Percentiles rank a stretch among this genome's conserved stretches.
Conservation (phyloP, 2,797 vertebrate genomes). For the Danio aesculapii region DNA sequence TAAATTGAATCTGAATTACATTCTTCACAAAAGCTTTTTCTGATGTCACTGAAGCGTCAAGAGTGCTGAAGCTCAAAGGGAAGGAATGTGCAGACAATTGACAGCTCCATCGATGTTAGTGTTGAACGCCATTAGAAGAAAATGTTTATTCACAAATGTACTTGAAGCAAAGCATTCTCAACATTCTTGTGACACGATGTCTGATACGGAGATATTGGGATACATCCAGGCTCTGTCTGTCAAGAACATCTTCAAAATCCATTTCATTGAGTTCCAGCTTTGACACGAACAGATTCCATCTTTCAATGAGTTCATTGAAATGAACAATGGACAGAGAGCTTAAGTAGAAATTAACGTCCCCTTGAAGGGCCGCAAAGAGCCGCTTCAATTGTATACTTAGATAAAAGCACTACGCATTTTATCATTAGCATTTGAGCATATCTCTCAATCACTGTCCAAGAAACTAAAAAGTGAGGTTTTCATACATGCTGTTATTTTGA, state of each 20-base stretch:
- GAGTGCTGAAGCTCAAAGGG: background rate
- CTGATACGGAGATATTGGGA: background rate
- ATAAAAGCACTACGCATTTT: slow-evolving; percentile 9
- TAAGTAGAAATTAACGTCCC: slow-evolving; percentile 2
- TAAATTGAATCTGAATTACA: background rate
- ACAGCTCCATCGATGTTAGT: background rate
- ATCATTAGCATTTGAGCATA: slow-evolving; percentile 8
- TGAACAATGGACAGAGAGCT: slow-evolving; percentile 6
- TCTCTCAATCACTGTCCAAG: background rate
- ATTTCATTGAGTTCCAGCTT: slow-evolving; percentile 7
- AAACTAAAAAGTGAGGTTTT: background rate
- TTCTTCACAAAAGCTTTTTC: background rate
- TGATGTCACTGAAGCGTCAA: background rate
- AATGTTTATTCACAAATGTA: background rate
- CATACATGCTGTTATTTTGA: background rate
- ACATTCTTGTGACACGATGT: background rate
- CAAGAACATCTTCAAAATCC: background rate
- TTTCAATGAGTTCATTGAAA: slow-evolving; percentile 23
- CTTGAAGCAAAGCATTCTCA: background rate
- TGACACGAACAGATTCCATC: slow-evolving; percentile 1
- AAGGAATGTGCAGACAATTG: slow-evolving; percentile 1
- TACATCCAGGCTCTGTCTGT: background rate
- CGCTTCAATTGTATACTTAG: slow-evolving; percentile 7
- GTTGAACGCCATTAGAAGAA: background rate
- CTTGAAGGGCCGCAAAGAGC: slow-evolving; percentile 8